A percentile compares a stretch with the other conserved stretches of the same genome.
Conservation (phyloP, 2,888 invertebrate species). For the Hoplodrina ambigua region DNA sequence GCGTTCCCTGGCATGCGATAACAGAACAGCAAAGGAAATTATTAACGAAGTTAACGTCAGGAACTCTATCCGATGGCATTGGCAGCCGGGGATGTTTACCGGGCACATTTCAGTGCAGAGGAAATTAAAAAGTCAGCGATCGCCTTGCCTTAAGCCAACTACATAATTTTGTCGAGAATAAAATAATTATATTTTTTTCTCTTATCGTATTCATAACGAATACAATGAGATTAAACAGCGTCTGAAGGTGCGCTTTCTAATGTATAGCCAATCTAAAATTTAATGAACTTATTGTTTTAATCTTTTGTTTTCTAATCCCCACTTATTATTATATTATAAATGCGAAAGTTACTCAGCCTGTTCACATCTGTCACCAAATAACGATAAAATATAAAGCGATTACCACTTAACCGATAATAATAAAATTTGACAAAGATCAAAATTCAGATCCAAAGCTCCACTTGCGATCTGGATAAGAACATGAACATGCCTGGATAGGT, state of each 20-base stretch:
- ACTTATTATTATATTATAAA: neutral
- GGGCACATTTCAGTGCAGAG: constrained; percentile 47
- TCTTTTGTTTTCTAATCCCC: neutral
- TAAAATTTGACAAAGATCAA: too few relatives aligned
- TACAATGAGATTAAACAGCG: neutral
- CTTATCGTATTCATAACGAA: neutral
- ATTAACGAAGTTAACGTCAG: constrained; percentile 62
- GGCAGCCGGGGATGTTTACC: constrained; percentile 58
- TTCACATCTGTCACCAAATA: too few relatives aligned
- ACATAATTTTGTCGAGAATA: constrained; percentile 21
- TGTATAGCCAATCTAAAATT: neutral
- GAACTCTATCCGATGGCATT: constrained; percentile 60
- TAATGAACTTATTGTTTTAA: neutral
- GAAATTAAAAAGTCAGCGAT: constrained; percentile 62
- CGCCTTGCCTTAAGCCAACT: constrained; percentile 31
- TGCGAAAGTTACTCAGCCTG: too few relatives aligned
- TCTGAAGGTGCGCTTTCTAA: neutral
- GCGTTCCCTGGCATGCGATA: constrained; percentile 53
- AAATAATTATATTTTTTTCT: neutral
- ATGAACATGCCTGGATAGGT: too few relatives aligned
- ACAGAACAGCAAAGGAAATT: constrained; percentile 62
- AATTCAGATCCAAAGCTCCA: too few relatives aligned
- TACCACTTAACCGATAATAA: too few relatives aligned
- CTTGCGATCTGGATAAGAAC: too few relatives aligned
- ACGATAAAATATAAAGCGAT: too few relatives aligned